Percentiles rank a stretch among this genome's conserved stretches.
Evolutionary conservation across 53 echinoderm and acorn worm species (phyloP).

Genomic region (Echinometra lucunter): DNA sequence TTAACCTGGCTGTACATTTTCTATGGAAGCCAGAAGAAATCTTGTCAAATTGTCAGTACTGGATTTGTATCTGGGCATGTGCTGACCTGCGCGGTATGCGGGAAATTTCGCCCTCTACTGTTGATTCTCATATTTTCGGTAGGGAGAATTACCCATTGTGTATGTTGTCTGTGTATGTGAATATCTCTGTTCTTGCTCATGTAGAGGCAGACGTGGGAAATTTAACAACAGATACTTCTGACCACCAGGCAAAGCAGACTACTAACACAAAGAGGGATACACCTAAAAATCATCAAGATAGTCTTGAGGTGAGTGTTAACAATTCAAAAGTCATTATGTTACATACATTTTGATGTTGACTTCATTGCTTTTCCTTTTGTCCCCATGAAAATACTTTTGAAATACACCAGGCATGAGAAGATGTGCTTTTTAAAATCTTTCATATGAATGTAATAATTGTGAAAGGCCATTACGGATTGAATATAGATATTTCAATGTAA

Average conservation of each 20-base stretch:
- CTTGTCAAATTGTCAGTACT: too few relatives aligned
- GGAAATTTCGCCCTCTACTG: too few relatives aligned
- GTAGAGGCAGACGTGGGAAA: not conserved
- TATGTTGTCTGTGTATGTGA: too few relatives aligned
- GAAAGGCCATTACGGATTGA: too few relatives aligned
- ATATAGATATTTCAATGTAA: too few relatives aligned
- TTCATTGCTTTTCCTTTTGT: not conserved
- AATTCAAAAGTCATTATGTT: not conserved
- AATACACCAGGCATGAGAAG: not conserved
- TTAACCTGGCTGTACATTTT: too few relatives aligned
- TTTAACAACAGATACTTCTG: not conserved
- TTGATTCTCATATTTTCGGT: too few relatives aligned
- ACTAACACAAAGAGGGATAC: not conserved
- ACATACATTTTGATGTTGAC: not conserved
- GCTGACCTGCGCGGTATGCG: too few relatives aligned
- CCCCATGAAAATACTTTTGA: not conserved
- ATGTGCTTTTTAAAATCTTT: not conserved
- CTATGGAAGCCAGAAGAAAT: too few relatives aligned
- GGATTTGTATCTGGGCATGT: too few relatives aligned
- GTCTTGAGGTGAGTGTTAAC: constrained; percentile 6
- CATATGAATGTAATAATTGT: not conserved
- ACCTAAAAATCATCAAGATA: not conserved
- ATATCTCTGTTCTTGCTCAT: too few relatives aligned
- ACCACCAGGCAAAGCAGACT: not conserved
- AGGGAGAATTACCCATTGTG: too few relatives aligned